Conservation (phyloP, 2,113 vertebrate species). For the Dicerorhinus sumatrensis region DNA sequence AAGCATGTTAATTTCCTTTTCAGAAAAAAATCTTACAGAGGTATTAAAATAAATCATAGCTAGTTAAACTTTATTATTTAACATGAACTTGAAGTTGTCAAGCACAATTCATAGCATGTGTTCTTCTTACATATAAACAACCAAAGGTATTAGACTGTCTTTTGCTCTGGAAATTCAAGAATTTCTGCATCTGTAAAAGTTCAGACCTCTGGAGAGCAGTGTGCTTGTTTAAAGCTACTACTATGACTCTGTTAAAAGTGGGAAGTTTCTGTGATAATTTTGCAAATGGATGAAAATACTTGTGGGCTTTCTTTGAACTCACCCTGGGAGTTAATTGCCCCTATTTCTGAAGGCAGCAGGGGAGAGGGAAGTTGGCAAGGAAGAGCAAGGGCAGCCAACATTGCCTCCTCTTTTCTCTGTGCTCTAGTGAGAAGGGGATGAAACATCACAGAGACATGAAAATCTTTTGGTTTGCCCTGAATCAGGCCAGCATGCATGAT, state of each 20-base stretch:
- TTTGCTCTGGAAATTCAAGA: constrained; percentile 44
- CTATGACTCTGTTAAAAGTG: constrained; percentile 38
- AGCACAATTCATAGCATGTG: background rate
- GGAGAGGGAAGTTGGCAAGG: constrained; percentile 56
- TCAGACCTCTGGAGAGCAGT: constrained; percentile 43
- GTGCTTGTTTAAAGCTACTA: constrained; percentile 47
- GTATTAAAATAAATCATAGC: background rate
- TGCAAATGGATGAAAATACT: constrained; percentile 75
- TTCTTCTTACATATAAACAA: background rate
- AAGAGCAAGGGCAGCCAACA: constrained; percentile 40
- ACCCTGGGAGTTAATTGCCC: constrained; percentile 77
- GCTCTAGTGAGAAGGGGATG: constrained; percentile 60
- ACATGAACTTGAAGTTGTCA: background rate
- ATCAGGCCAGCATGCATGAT: constrained; percentile 70
- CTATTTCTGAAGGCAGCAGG: constrained; percentile 76
- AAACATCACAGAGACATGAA: constrained; percentile 76
- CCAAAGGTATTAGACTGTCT: background rate
- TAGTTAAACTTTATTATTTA: constrained; percentile 26
- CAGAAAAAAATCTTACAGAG: background rate
- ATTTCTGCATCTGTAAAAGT: background rate
- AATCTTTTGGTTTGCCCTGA: constrained; percentile 76
- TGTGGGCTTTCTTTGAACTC: constrained; percentile 73
- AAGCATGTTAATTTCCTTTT: background rate
- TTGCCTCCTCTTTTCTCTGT: constrained; percentile 63
- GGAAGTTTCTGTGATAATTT: constrained; percentile 75